Evolutionary conservation across 2,113 vertebrate genomes (phyloP), one percentile per base, ranked within the genome.

Genomic region (Ammodytes marinus): DNA sequence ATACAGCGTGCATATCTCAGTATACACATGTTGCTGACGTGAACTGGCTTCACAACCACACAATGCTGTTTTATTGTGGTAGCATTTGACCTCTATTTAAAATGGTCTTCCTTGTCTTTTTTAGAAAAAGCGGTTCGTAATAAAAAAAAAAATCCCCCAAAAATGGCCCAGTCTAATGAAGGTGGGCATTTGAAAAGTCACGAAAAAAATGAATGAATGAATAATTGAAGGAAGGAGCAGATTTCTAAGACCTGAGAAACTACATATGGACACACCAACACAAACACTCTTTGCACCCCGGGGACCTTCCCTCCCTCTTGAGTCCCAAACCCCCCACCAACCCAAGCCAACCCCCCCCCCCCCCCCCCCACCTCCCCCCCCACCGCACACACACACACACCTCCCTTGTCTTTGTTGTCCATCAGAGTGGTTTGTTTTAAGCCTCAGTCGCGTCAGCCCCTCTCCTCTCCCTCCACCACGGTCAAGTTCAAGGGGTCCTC

Each of bases 401-500:
- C 63, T 55, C 35, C 55, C 55, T 54, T 58, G 82, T 86, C 89
- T 91, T 90, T 92, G 87, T 92, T 93, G 91, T 92, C 92, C 90
- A 91, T 92, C 89, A 86, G 75, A 85, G 79, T 52, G 84, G 85
- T 91, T 89, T 87, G 89, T 91, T 93, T 90, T 79, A 89, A 91
- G 86, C 88, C 83, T 77, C 78, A 58, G 76, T 77, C 79, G 75
- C 73, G 49, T 83, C 83, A 75, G 69, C 77, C 74, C 64, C 27
- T 27, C 27, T 27, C 27, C n/a, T 81, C 84, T 90, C 81, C 74
- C 81, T 74, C 81, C 86, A 84, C 81, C 86, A 84, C 47, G 88
- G 91, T 94, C 94, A 94, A 93, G 92, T 94, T 95, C 94, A 95
- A 93, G 94, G 27, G 91, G 88, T 93, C 89, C 90, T 86, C 89